Evolutionary conservation across 2,888 invertebrate species (phyloP), one percentile per base, ranked within the genome.

Genomic region (Epirrhoe alternata): DNA sequence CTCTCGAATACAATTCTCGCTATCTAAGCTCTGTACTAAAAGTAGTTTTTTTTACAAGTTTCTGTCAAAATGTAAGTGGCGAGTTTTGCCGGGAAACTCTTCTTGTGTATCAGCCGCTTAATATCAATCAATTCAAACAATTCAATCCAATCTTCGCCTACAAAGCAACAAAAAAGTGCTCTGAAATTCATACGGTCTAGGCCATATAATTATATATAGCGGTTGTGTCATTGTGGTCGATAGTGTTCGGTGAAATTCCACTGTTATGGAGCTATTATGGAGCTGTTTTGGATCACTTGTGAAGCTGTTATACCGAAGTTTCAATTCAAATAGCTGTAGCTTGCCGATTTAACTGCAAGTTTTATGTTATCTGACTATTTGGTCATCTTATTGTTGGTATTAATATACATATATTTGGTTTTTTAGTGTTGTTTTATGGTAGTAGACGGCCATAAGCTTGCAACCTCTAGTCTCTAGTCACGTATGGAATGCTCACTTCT

Each of bases 281-380:
- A 61, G 45, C 56, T 56, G 64, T 69, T 68, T 66, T 56, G 53
- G 61, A 54, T 58, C 53, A 56, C 38, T 66, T 64, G 69, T 60
- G 30, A 45, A 54, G 61, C 53, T 53, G 47, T 66, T 64, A 71
- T 60, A 33, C 50, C 63, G 64, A 50, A 61, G 59, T 50, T 72
- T 68, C 68, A 65, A 66, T 67, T 65, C 65, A 56, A 68, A 65
- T 54, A 63, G 38, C 60, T 49, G 62, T 68, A 61, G 59, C 61
- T 68, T 51, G 56, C 61, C 65, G 64, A 71, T 69, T 71, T 68
- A 61, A 68, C 66, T 64, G 62, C 50, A 52, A 52, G 47, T 64
- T 69, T 69, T 69, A 63, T 38, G 60, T 61, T 61, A 52, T 38
- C 24, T 65, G 56, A 65, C 65, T 61, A 38, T 38, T 17, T 42